These are phyloP conservation scores for Drosophila engyochracea DNA, from an alignment of 2,888 invertebrate genomes.

Conservation along the genomic window DNA sequence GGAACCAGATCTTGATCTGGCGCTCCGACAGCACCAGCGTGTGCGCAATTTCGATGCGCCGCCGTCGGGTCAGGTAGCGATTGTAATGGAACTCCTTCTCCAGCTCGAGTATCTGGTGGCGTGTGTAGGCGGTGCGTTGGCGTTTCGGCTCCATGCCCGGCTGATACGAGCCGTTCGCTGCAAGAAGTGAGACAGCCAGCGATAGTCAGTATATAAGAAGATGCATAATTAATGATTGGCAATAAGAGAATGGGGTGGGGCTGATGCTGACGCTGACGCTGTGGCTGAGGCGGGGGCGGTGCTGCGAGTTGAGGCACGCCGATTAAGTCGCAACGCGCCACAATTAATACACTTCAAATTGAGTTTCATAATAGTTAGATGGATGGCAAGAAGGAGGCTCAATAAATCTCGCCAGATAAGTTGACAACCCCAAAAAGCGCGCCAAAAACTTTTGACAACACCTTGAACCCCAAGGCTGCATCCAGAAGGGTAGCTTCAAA, in stretches of 20 bases:
- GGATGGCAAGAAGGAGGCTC: constrained; percentile 38
- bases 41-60: constrained; percentile 99
- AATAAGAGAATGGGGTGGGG: constrained; percentile 23
- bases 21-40: constrained; percentile 96
- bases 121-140: constrained; percentile 98
- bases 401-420: constrained; percentile 78
- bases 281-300: background rate
- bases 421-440: constrained; percentile 70
- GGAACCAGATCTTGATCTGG: constrained; percentile 96
- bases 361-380: constrained; percentile 57
- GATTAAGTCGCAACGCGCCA: constrained; percentile 63
- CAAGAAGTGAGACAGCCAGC: constrained; percentile 58
- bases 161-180: constrained; percentile 95
- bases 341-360: constrained; percentile 81
- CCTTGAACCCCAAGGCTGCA: constrained; percentile 40
- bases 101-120: constrained; percentile 98
- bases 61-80: constrained; percentile 96
- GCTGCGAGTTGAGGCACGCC: constrained; percentile 19
- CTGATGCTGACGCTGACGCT: background rate
- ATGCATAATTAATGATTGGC: constrained; percentile 63
- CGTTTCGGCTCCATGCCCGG: constrained; percentile 98
- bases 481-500: constrained; percentile 35
- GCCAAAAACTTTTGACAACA: constrained; percentile 64
- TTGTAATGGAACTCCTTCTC: constrained; percentile 99
- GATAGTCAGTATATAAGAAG: constrained; percentile 43